These are phyloP conservation scores for Diadema setosum DNA, from an alignment of 35 echinoderm and acorn worm genomes.

Conservation along the genomic window DNA sequence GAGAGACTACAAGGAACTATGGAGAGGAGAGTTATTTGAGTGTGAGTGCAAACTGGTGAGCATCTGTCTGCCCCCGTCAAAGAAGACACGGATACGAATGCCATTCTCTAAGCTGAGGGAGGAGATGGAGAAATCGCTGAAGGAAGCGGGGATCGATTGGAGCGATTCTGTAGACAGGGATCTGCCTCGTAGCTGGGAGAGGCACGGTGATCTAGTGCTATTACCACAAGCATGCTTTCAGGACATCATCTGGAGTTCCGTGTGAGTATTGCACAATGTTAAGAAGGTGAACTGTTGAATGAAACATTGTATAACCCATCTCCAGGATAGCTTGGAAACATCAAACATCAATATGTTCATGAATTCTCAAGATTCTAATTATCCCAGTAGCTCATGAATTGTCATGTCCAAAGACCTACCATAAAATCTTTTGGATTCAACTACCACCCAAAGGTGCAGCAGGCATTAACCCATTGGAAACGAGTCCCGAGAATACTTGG, in stretches of 20 bases:
- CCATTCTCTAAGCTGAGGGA: slow-evolving; percentile 27
- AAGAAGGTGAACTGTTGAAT: no score
- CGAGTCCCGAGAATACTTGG: no score
- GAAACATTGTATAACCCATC: no score
- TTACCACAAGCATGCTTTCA: slow-evolving; percentile 31
- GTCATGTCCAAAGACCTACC: no score
- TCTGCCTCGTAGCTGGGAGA: slow-evolving; percentile 81
- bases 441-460: no score
- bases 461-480: no score
- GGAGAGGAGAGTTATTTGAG: neutral
- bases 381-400: no score
- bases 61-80: slow-evolving; percentile 34
- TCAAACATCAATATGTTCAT: no score
- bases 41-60: neutral
- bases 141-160: neutral
- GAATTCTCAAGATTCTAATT: no score
- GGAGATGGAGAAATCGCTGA: neutral
- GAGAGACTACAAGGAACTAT: neutral
- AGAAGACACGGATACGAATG: slow-evolving; percentile 21
- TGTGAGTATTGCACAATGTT: no score
- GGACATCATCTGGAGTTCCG: neutral
- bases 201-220: slow-evolving; percentile 81
- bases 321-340: no score
- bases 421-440: no score
- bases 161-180: slow-evolving; percentile 28